These are phyloP conservation scores for Mythimna albipuncta DNA, from an alignment of 2,888 invertebrate species.

Conservation along the genomic window DNA sequence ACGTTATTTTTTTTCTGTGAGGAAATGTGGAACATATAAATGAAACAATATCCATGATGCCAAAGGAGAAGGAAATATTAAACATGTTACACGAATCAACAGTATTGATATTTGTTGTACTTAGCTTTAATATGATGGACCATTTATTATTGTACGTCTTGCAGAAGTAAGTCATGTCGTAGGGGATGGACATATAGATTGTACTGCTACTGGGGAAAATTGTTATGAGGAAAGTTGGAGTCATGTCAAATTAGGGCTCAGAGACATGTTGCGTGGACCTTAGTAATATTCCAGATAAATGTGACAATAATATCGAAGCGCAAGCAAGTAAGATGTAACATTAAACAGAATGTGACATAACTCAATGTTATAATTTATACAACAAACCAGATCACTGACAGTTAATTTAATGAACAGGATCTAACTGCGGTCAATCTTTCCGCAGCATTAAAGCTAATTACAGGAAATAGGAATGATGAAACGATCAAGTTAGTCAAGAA, in stretches of 20 bases:
- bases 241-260: not conserved
- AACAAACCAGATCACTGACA: not conserved
- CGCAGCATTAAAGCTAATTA: conserved; percentile 32
- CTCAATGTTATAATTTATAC: not conserved
- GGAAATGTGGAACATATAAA: conserved; percentile 46
- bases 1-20: conserved; percentile 43
- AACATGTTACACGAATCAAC: conserved; percentile 25
- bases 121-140: conserved; percentile 12
- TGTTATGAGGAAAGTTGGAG: not conserved
- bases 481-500: conserved; percentile 3
- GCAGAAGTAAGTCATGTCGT: conserved; percentile 6
- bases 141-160: conserved; percentile 10
- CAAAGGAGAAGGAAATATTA: conserved; percentile 25
- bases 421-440: conserved; percentile 10
- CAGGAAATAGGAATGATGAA: conserved; percentile 40
- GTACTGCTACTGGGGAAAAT: not conserved
- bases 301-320: not conserved
- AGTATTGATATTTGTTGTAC: conserved; percentile 31
- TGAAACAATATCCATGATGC: conserved; percentile 34
- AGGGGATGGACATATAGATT: not conserved
- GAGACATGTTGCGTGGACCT: not conserved
- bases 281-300: not conserved
- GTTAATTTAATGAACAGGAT: conserved; percentile 5
- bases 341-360: conserved; percentile 10
- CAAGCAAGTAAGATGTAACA: not conserved